These are phyloP conservation scores for Melanargia galathea DNA, from an alignment of 2,888 invertebrate species.

Conservation along the genomic window DNA sequence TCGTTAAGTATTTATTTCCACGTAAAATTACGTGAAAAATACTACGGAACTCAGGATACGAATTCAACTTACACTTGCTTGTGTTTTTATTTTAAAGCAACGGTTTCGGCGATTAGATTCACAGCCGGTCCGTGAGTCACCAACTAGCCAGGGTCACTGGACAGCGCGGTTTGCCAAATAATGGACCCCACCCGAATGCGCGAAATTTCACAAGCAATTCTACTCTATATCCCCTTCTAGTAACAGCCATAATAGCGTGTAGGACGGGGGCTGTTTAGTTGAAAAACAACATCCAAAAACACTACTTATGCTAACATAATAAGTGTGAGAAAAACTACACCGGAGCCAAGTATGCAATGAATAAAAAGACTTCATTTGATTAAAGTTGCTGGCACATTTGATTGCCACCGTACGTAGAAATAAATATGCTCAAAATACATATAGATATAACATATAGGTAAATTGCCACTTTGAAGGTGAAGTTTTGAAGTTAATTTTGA, in stretches of 20 bases:
- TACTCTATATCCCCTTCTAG: slow-evolving; percentile 23
- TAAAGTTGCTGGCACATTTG: neutral
- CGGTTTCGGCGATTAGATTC: slow-evolving; percentile 54
- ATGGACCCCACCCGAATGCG: slow-evolving; percentile 31
- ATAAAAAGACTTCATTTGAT: slow-evolving; percentile 12
- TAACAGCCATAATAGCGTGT: slow-evolving; percentile 28
- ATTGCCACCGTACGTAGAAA: neutral
- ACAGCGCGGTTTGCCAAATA: slow-evolving; percentile 42
- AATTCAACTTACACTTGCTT: neutral
- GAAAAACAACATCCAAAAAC: slow-evolving; percentile 17
- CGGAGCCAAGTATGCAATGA: slow-evolving; percentile 14
- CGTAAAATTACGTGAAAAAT: no score
- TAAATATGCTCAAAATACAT: no score
- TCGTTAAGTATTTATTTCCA: no score
- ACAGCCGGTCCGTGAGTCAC: slow-evolving; percentile 61
- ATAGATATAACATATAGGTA: no score
- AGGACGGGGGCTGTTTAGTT: slow-evolving; percentile 6
- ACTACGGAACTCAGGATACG: neutral
- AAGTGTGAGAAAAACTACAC: slow-evolving; percentile 25
- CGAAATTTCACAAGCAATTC: slow-evolving; percentile 26
- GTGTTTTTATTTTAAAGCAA: slow-evolving; percentile 41
- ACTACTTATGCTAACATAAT: slow-evolving; percentile 16
- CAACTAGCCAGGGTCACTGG: slow-evolving; percentile 55
- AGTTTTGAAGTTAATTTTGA: no score
- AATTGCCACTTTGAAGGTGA: no score